Base-by-base conservation (phyloP, 2,113 vertebrate genomes). In the Solea solea region DNA sequence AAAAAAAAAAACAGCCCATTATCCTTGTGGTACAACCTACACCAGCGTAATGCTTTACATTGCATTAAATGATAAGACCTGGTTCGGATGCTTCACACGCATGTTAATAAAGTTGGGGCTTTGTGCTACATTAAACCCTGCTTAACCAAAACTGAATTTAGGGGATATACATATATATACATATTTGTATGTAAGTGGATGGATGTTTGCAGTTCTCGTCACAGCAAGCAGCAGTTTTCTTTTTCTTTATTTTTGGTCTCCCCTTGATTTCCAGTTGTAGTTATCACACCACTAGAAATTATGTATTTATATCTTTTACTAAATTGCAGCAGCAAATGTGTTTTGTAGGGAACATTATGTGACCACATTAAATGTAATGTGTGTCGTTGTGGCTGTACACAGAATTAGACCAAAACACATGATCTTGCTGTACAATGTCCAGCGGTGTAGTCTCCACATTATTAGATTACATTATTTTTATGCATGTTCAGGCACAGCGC, bases 1-100 rank as follows among this genome's bases (percentile, higher is more conserved):
- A 69, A 78, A 76, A 75, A 78, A 53, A 10, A 25, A 53, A 12
- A 27, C 28, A 71, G 68, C 79, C 56, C 14, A 54, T 72, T 64
- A 65, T 41, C 67, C 71, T 10, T 7, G 12, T 44, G 25, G 61
- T 72, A 15, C 51, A 57, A 39, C 7, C 27, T 15, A 55, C 50
- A 25, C 21, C 41, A 15, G 40, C 42, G 63, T 69, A 56, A 74
- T 21, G 60, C 64, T 64, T 54, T 60, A 21, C 27, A 70, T 71
- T 73, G 74, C 9, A 42, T 67, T 59, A 44, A 58, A 50, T 69
- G 63, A 70, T 64, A 58, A 16, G 62, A 57, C 57, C 50, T 54
- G 42, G 7, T 25, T 49, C 4, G 16, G 28, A 12, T 45, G 40
- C 13, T 15, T 57, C 27, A 21, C 15, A 11, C 42, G n/a, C 42